phyloP scores from a whole-genome alignment of 2,113 vertebrate species.

The Miniopterus natalensis region DNA sequence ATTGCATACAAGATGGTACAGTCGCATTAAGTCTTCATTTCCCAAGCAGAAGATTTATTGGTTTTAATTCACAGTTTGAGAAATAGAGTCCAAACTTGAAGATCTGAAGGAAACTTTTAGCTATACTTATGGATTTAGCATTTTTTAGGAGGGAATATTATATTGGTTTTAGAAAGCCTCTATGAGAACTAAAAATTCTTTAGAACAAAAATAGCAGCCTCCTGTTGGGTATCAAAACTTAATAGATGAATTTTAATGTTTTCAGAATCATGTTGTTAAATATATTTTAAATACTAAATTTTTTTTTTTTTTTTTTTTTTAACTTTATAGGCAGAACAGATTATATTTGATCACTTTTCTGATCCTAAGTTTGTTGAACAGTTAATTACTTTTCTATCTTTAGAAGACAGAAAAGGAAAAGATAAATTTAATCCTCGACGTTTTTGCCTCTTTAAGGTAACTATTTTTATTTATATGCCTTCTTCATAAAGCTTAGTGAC shows the following conservation, averaged over 20 bases:
- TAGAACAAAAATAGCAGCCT: background rate
- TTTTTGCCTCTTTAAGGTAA: slow-evolving; percentile 99
- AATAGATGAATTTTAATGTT: slow-evolving; percentile 41
- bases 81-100: background rate
- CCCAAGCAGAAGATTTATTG: background rate
- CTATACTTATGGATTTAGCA: background rate
- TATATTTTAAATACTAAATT: slow-evolving; percentile 64
- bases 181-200: background rate
- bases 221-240: background rate
- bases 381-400: slow-evolving; percentile 96
- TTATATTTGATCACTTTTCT: slow-evolving; percentile 97
- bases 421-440: slow-evolving; percentile 99
- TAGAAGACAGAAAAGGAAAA: slow-evolving; percentile 99
- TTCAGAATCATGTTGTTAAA: slow-evolving; percentile 50
- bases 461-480: background rate
- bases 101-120: background rate
- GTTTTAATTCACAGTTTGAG: slow-evolving; percentile 24
- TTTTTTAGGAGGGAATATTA: background rate
- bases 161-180: slow-evolving; percentile 23
- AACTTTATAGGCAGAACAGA: slow-evolving; percentile 93
- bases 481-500: slow-evolving; percentile 35
- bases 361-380: slow-evolving; percentile 96
- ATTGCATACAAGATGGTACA: background rate
- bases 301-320: slow-evolving; percentile 39
- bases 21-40: background rate